These are phyloP conservation scores for Lutjanus campechanus DNA, from an alignment of 2,797 vertebrate genomes.

Conservation along the genomic window DNA sequence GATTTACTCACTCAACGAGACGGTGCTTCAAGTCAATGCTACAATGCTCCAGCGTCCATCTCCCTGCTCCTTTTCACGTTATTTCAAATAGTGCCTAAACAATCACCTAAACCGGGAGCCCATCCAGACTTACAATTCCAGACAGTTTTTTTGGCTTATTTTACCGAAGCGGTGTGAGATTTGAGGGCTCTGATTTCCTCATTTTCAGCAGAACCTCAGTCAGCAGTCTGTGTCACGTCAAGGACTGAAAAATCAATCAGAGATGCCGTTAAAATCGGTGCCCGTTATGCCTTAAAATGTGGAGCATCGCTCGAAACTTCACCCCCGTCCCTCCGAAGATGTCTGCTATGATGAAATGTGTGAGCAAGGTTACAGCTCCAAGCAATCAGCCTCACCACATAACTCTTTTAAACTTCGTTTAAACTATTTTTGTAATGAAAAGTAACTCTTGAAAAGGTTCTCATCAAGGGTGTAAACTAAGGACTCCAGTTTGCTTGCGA, in stretches of 20 bases:
- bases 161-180: conserved; percentile 38
- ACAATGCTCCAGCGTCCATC: conserved; percentile 31
- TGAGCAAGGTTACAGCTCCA: conserved; percentile 45
- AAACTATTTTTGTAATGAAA: conserved; percentile 76
- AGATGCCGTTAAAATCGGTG: conserved; percentile 36
- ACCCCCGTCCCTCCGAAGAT: conserved; percentile 50
- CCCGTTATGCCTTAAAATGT: conserved; percentile 78
- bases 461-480: conserved; percentile 41
- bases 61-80: conserved; percentile 46
- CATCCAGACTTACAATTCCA: conserved; percentile 34
- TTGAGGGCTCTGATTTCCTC: conserved; percentile 46
- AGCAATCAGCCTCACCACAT: conserved; percentile 68
- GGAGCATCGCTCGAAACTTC: conserved; percentile 35
- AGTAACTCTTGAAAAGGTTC: conserved; percentile 70
- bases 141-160: conserved; percentile 23
- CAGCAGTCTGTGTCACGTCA: conserved; percentile 20
- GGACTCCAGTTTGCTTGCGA: conserved; percentile 83
- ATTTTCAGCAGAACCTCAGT: conserved; percentile 38
- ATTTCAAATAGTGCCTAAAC: conserved; percentile 77
- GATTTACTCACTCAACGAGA: conserved; percentile 53
- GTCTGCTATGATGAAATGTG: conserved; percentile 49
- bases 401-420: conserved; percentile 83
- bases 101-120: conserved; percentile 44
- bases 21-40: conserved; percentile 51
- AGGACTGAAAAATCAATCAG: conserved; percentile 40